Conservation (phyloP, 2,113 vertebrate species). For the Zeus faber region DNA sequence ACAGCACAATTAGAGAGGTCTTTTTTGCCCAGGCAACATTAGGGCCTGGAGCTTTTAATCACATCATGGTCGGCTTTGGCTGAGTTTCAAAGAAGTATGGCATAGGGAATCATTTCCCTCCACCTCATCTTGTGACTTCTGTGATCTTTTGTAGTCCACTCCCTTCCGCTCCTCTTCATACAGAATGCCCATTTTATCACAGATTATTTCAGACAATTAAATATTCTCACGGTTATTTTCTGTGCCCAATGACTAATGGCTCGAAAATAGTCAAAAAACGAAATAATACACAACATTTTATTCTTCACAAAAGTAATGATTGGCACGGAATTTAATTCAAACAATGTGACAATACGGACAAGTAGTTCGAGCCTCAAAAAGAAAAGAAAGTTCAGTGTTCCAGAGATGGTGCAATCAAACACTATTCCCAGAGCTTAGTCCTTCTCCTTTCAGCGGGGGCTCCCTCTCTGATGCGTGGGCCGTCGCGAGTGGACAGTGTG, state of each 20-base stretch:
- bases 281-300: too few species aligned
- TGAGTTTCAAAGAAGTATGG: conserved; percentile 44
- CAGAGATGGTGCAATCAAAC: conserved; percentile 3
- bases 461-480: conserved; percentile 26
- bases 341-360: too few species aligned
- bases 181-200: conserved; percentile 30
- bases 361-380: too few species aligned
- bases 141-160: conserved; percentile 30
- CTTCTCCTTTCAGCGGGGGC: conserved; percentile 24
- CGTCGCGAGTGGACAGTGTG: conserved; percentile 33
- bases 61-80: conserved; percentile 59
- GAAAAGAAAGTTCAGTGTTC: too few species aligned
- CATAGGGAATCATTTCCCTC: conserved; percentile 44
- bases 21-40: conserved; percentile 41
- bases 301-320: too few species aligned
- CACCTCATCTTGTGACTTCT: conserved; percentile 34
- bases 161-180: conserved; percentile 7
- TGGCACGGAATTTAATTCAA: too few species aligned
- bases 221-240: too few species aligned
- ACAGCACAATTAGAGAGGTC: conserved; percentile 45
- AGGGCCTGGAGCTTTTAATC: conserved; percentile 48
- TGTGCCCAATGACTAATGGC: too few species aligned
- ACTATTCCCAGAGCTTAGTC: conserved; percentile 18
- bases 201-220: conserved; percentile 20
- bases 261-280: too few species aligned